These are phyloP conservation scores for Crepidodera aurea DNA, from an alignment of 2,888 invertebrate species.

Conservation along the genomic window DNA sequence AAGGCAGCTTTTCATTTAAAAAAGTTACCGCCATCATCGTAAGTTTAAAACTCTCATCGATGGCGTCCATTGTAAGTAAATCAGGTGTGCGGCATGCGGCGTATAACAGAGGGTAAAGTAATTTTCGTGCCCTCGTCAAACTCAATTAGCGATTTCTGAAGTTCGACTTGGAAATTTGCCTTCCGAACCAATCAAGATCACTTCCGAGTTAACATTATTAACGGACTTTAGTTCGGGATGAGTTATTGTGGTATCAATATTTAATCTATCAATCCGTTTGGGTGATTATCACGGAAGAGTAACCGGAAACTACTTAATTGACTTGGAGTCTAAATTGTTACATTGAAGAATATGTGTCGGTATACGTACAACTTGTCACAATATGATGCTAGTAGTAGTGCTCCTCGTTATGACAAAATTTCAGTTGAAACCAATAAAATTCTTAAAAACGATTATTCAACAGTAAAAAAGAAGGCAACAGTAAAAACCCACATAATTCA, in stretches of 20 bases:
- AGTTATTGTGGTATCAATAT: constrained; percentile 39
- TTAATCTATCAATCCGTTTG: constrained; percentile 39
- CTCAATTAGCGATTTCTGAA: constrained; percentile 32
- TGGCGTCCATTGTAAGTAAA: neutral
- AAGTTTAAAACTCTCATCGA: constrained; percentile 5
- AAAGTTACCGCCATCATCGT: neutral
- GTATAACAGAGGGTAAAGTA: constrained; percentile 20
- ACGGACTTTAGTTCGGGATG: constrained; percentile 28
- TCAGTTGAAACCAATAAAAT: no score
- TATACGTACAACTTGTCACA: neutral
- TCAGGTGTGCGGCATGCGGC: neutral
- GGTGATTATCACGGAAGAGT: constrained; percentile 31
- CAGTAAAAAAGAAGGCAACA: no score
- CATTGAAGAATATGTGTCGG: constrained; percentile 3
- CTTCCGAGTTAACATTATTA: constrained; percentile 32
- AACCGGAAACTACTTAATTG: constrained; percentile 37
- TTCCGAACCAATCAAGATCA: constrained; percentile 27
- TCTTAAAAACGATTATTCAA: no score
- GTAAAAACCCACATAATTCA: no score
- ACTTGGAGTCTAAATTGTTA: constrained; percentile 33
- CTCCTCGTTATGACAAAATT: no score
- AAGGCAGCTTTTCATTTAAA: neutral
- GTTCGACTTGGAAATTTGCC: constrained; percentile 28
- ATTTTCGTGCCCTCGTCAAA: constrained; percentile 23
- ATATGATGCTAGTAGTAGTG: no score